A percentile compares a stretch with the other conserved stretches of the same genome.
Evolutionary conservation across 2,888 invertebrate species (phyloP).

Genomic region (Hypena proboscidalis): DNA sequence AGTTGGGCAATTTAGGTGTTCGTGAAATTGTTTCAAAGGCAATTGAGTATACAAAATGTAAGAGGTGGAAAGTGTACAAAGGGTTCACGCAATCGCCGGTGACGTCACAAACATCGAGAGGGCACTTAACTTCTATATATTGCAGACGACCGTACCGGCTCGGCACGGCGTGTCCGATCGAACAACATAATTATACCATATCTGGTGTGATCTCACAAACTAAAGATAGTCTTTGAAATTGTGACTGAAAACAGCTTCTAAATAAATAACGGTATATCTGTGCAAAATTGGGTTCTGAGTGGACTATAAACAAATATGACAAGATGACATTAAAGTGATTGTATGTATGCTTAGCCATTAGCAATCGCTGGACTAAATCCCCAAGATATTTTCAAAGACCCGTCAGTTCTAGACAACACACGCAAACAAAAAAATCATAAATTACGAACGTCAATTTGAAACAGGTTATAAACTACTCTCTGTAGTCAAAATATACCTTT

Average conservation of each 20-base stretch:
- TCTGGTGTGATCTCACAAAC: constrained; percentile 60
- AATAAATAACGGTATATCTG: too few species aligned
- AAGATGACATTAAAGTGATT: too few species aligned
- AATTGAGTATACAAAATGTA: background rate
- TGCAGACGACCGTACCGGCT: constrained; percentile 30
- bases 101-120: constrained; percentile 30
- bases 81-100: background rate
- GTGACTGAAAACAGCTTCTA: constrained; percentile 1
- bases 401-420: constrained; percentile 60
- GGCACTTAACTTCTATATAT: constrained; percentile 42
- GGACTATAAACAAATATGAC: too few species aligned
- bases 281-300: too few species aligned
- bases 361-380: too few species aligned
- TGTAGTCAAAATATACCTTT: constrained; percentile 55
- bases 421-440: constrained; percentile 70
- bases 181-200: constrained; percentile 71
- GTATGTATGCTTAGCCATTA: too few species aligned
- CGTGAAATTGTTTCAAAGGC: background rate
- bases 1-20: too few species aligned
- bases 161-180: constrained; percentile 43
- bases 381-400: background rate
- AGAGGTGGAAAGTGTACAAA: constrained; percentile 2
- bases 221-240: constrained; percentile 32
- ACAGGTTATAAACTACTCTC: constrained; percentile 61
- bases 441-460: constrained; percentile 72